phyloP scores from a whole-genome alignment of 2,797 vertebrate genomes.

The Periparus ater region DNA sequence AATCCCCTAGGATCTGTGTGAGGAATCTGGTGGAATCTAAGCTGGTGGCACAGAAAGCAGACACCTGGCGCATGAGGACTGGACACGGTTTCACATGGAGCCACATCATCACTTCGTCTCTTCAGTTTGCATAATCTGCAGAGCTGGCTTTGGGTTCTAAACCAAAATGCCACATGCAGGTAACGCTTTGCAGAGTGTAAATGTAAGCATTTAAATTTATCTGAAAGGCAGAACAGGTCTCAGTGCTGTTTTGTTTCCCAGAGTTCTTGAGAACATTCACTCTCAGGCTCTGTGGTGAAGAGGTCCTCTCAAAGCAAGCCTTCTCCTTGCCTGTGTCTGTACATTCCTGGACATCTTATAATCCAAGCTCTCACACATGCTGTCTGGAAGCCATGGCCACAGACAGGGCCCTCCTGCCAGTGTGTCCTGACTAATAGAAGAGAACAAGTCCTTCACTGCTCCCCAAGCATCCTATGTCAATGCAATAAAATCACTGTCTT shows the following conservation, averaged over 20 bases:
- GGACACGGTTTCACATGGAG: rapidly evolving
- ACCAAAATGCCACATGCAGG: background rate
- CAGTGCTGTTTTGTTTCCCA: background rate
- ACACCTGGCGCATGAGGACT: background rate
- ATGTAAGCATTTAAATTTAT: background rate
- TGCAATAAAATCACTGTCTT: conserved; percentile 69
- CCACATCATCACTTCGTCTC: rapidly evolving
- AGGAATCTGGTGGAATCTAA: background rate
- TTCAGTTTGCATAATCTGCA: background rate
- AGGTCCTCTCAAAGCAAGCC: background rate
- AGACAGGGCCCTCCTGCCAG: background rate
- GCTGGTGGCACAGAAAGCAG: background rate
- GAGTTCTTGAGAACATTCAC: background rate
- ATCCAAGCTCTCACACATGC: background rate
- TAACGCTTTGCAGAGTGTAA: background rate
- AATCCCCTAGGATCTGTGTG: background rate
- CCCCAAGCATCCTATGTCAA: background rate
- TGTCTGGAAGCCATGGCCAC: background rate
- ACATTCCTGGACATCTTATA: background rate
- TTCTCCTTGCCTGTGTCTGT: background rate
- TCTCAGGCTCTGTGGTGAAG: background rate
- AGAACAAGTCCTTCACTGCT: conserved; percentile 61
- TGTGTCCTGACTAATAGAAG: background rate
- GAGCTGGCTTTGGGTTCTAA: background rate
- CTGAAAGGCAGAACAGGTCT: background rate